A percentile compares a stretch with the other conserved stretches of the same genome.
Evolutionary conservation across 2,113 vertebrate genomes (phyloP).

Genomic region (Mus pahari): DNA sequence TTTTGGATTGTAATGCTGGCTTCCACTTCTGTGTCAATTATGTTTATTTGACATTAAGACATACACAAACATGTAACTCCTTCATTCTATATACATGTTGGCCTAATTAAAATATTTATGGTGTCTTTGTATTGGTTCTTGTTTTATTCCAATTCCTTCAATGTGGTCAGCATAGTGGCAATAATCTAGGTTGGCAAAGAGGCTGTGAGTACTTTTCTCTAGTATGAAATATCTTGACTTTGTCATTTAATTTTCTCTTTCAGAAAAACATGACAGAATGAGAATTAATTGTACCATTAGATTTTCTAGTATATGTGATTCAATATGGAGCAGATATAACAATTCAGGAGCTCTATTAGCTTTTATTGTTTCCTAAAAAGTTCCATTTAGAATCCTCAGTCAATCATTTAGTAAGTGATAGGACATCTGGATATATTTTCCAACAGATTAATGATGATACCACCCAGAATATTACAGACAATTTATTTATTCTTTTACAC

Average conservation of each 20-base stretch:
- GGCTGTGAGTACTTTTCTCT: neutral
- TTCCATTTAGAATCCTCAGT: slow-evolving; percentile 34
- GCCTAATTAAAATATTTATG: neutral
- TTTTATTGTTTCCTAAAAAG: slow-evolving; percentile 1
- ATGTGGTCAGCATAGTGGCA: neutral
- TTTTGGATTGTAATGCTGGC: neutral
- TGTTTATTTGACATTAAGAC: neutral
- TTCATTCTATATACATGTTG: neutral
- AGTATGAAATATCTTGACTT: neutral
- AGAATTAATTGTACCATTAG: slow-evolving; percentile 44
- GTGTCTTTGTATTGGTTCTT: neutral
- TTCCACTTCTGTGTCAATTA: neutral
- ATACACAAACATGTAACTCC: neutral
- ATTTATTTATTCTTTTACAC: slow-evolving; percentile 19
- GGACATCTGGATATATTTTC: slow-evolving; percentile 34
- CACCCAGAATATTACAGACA: slow-evolving; percentile 29
- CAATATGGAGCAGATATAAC: neutral
- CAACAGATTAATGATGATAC: slow-evolving; percentile 18
- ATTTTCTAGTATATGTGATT: slow-evolving; percentile 4
- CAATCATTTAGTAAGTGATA: slow-evolving; percentile 48
- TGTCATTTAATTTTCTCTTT: slow-evolving; percentile 3
- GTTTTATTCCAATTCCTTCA: slow-evolving; percentile 29
- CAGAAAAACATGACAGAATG: slow-evolving; percentile 12
- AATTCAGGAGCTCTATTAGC: slow-evolving; percentile 17
- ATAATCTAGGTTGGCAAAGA: neutral